A percentile compares a stretch with the other conserved stretches of the same genome.
Conservation (phyloP, 2,797 vertebrate species). For the Rhadinocentrus ornatus region DNA sequence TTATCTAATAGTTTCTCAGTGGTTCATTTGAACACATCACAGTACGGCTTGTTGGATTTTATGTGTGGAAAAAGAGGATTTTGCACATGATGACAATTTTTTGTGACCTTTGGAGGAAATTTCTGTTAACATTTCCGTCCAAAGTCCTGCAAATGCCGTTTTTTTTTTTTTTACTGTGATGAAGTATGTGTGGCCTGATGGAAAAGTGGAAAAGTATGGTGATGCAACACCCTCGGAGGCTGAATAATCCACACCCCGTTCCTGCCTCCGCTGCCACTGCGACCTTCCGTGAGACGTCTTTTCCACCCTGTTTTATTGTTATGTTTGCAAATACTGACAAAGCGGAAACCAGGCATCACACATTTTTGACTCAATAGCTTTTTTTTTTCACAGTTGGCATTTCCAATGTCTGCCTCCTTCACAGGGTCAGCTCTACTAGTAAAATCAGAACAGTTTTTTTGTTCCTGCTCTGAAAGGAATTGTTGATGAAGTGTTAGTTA, state of each 20-base stretch:
- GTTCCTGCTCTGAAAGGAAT: conserved; percentile 41
- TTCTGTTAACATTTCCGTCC: conserved; percentile 23
- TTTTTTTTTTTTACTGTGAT: conserved; percentile 42
- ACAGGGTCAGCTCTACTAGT: conserved; percentile 62
- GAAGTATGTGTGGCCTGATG: conserved; percentile 67
- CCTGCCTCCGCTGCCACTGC: conserved; percentile 55
- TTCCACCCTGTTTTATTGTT: conserved; percentile 55
- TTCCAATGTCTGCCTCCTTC: conserved; percentile 47
- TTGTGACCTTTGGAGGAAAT: conserved; percentile 17
- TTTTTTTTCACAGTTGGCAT: conserved; percentile 30
- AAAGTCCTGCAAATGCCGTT: conserved; percentile 32
- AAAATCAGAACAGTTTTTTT: conserved; percentile 53
- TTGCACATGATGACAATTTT: neutral
- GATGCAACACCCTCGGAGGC: conserved; percentile 75
- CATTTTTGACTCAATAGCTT: conserved; percentile 38
- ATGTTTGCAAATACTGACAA: conserved; percentile 68
- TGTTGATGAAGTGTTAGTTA: conserved; percentile 70
- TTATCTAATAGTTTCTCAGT: neutral
- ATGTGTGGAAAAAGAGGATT: neutral
- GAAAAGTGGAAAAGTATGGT: conserved; percentile 79
- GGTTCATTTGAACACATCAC: neutral
- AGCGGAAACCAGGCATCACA: conserved; percentile 49
- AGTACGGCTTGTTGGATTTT: neutral
- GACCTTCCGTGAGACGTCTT: conserved; percentile 54
- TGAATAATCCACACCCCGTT: conserved; percentile 71